Conservation (phyloP, 35 echinoderm and acorn worm genomes). For the Patiria miniata region DNA sequence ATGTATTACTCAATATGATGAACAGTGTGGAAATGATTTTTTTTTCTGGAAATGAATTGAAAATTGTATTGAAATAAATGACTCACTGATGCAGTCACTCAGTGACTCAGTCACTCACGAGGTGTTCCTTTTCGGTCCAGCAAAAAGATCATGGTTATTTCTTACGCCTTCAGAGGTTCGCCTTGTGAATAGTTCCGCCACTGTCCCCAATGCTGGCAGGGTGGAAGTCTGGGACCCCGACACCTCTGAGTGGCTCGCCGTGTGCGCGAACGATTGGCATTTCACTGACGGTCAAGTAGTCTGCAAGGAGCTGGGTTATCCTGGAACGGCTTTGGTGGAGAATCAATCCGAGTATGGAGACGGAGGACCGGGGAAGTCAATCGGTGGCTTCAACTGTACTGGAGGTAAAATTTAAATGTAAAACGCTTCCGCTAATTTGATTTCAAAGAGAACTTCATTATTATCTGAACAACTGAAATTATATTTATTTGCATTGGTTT, state of each 20-base stretch:
- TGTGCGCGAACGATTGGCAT: background rate
- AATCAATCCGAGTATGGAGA: background rate
- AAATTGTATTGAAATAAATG: no score
- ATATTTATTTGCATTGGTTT: no score
- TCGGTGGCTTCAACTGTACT: background rate
- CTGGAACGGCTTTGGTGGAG: background rate
- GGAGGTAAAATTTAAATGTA: background rate
- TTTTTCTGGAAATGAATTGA: no score
- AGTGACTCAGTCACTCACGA: no score
- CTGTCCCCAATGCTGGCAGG: background rate
- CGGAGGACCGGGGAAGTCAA: background rate
- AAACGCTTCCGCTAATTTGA: no score
- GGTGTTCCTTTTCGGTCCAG: no score
- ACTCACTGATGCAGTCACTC: no score
- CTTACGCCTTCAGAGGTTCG: background rate
- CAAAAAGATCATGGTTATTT: no score
- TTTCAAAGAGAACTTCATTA: no score
- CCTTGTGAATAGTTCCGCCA: background rate
- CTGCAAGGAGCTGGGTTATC: background rate
- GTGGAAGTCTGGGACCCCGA: background rate
- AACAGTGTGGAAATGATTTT: no score
- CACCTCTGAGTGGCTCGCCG: background rate
- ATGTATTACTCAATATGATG: no score
- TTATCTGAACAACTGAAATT: no score
- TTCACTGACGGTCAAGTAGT: background rate